phyloP scores from a whole-genome alignment of 2,113 vertebrate genomes.

The Mirza zaza region DNA sequence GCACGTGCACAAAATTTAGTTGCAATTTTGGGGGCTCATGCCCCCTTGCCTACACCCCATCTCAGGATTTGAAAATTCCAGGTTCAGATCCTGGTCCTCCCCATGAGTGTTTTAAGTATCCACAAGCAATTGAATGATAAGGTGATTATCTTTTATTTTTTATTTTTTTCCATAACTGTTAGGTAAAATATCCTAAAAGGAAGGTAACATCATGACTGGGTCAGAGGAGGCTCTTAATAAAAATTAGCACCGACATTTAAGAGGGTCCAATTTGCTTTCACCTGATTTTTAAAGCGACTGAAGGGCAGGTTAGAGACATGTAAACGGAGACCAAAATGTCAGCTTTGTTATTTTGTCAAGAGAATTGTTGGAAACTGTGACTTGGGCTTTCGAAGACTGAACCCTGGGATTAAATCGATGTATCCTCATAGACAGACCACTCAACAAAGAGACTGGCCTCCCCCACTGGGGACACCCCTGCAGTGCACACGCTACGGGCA shows the following conservation, averaged over 20 bases:
- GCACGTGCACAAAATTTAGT: not conserved
- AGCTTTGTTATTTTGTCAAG: not conserved
- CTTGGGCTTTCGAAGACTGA: not conserved
- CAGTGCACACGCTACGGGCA: not conserved
- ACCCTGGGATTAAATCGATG: not conserved
- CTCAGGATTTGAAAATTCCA: constrained; percentile 3
- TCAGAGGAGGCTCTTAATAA: not conserved
- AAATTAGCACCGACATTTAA: not conserved
- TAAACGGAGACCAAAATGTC: not conserved
- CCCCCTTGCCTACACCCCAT: not conserved
- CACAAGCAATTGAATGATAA: not conserved
- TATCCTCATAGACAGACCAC: not conserved
- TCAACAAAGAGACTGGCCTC: not conserved
- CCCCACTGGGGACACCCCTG: not conserved
- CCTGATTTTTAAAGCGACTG: not conserved
- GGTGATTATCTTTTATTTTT: not conserved
- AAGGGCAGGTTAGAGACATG: not conserved
- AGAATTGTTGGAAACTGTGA: not conserved
- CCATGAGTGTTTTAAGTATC: not conserved
- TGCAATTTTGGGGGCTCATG: not conserved
- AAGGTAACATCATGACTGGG: not conserved
- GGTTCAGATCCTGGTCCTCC: not conserved
- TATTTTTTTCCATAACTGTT: not conserved
- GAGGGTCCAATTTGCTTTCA: not conserved
- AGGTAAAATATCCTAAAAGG: not conserved